phyloP scores from a whole-genome alignment of 2,888 invertebrate species.

The Gastrophysa polygoni region DNA sequence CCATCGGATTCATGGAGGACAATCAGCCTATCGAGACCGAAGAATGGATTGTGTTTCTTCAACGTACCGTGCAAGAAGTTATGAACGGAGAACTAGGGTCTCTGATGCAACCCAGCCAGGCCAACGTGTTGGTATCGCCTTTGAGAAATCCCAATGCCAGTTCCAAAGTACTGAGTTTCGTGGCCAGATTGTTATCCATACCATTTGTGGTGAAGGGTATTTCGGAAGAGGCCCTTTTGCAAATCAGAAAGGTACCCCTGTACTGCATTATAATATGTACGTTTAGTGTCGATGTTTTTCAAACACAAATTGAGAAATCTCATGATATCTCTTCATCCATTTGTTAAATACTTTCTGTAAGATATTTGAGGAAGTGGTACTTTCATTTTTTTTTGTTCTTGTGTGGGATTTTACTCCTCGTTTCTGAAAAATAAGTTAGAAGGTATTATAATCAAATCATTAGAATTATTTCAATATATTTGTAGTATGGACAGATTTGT shows the following conservation, averaged over 20 bases:
- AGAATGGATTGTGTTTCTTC: conserved; percentile 85
- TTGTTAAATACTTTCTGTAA: too few species aligned
- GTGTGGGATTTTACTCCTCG: too few species aligned
- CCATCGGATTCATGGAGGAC: conserved; percentile 48
- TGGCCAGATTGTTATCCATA: conserved; percentile 67
- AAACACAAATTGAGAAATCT: too few species aligned
- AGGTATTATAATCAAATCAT: too few species aligned
- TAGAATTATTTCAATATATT: too few species aligned
- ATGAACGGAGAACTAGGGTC: conserved; percentile 80
- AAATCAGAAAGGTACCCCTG: conserved; percentile 62
- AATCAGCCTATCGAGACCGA: conserved; percentile 77
- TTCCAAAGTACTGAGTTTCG: conserved; percentile 67
- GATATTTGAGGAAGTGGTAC: too few species aligned
- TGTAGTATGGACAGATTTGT: too few species aligned
- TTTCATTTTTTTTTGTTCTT: too few species aligned
- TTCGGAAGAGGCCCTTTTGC: conserved; percentile 55
- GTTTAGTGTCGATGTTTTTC: too few species aligned
- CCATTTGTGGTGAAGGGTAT: conserved; percentile 66
- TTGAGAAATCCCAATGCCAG: conserved; percentile 68
- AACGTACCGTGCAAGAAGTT: conserved; percentile 81
- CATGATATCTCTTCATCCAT: too few species aligned
- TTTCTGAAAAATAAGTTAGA: too few species aligned
- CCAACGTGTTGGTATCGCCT: conserved; percentile 64
- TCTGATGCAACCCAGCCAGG: conserved; percentile 72
- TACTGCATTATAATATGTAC: too few species aligned